Evolutionary conservation across 1,140 invertebrate genomes (phyloP), one percentile per base, ranked within the genome.

Genomic region (Calosoma granatense): DNA sequence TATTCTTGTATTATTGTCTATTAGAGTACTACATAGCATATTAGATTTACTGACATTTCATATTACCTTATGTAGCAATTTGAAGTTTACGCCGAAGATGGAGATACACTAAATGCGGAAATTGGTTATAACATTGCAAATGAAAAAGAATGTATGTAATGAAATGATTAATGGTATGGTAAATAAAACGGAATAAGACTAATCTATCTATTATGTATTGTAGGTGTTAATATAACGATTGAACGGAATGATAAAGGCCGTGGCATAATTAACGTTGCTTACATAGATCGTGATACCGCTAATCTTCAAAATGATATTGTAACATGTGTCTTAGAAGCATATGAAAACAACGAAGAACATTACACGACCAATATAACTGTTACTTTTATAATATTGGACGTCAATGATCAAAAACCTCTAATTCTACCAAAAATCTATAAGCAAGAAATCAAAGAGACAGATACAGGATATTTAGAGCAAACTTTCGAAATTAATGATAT

Each of bases 341-440:
- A 77, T 60, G 78, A 81, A 62, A 65, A 64, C 26, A 66, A 73
- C 21, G 72, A 78, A 53, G 58, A 60, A 22, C 61, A 62, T 0
- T 76, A 70, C 39, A 62, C 57, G 4, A 73, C 71, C 0, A 61
- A 60, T 2, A 60, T 67, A 12, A 64, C 63, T 2, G 71, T 79
- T 0, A 69, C 73, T 0, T 73, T 81, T 23, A 78, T 78, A 19
- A 69, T 81, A 17, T 70, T 77, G 23, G 79, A 81, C 59, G 63
- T 79, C 1, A 80, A 81, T 57, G 76, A 81, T 60, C 71, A 80
- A 61, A 59, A 39, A n/a, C 79, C 79, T 2, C 15, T 59, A 19
- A 56, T 62, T n/a, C n/a, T n/a, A n/a, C n/a, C n/a, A n/a, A n/a
- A n/a, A n/a, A n/a, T n/a, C n/a, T n/a, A n/a, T n/a, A n/a, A n/a